Conservation (phyloP, 2,888 invertebrate species). For the Lasioglossum vierecki region DNA sequence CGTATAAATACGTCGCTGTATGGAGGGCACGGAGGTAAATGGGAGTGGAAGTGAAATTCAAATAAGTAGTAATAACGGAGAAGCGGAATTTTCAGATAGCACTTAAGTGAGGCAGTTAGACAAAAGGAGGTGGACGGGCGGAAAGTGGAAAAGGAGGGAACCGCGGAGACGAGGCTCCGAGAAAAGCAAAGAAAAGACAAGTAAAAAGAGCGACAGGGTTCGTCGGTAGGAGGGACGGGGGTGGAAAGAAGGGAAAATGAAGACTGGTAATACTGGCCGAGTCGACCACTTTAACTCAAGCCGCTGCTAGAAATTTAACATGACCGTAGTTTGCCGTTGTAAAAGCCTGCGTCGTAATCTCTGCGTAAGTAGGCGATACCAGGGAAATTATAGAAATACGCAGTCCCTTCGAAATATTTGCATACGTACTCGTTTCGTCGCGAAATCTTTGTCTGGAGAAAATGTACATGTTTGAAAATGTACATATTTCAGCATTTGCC, state of each 20-base stretch:
- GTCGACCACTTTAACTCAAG: slow-evolving; percentile 46
- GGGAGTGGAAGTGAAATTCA: slow-evolving; percentile 40
- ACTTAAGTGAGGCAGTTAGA: slow-evolving; percentile 26
- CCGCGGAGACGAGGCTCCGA: slow-evolving; percentile 9
- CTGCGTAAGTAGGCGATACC: slow-evolving; percentile 36
- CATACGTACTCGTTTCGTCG: background rate
- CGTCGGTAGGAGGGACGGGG: background rate
- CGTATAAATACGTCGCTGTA: slow-evolving; percentile 26
- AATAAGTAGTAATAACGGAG: slow-evolving; percentile 44
- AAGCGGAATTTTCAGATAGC: slow-evolving; percentile 31
- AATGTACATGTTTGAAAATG: too few relatives aligned
- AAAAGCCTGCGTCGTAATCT: slow-evolving; percentile 45
- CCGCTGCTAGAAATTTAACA: slow-evolving; percentile 32
- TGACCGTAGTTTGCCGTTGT: slow-evolving; percentile 21
- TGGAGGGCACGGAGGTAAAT: slow-evolving; percentile 9
- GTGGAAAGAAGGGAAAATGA: slow-evolving; percentile 29
- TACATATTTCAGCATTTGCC: background rate
- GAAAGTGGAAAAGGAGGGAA: slow-evolving; percentile 2
- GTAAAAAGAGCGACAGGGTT: slow-evolving; percentile 22
- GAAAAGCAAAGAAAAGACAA: slow-evolving; percentile 38
- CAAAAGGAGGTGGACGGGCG: slow-evolving; percentile 3
- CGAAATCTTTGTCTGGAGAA: background rate
- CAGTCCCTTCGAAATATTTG: background rate
- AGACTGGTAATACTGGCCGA: slow-evolving; percentile 42
- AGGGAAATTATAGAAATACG: slow-evolving; percentile 43